Evolutionary conservation across 2,888 invertebrate species (phyloP).

Genomic region (Pachycephus smyrnensis): DNA sequence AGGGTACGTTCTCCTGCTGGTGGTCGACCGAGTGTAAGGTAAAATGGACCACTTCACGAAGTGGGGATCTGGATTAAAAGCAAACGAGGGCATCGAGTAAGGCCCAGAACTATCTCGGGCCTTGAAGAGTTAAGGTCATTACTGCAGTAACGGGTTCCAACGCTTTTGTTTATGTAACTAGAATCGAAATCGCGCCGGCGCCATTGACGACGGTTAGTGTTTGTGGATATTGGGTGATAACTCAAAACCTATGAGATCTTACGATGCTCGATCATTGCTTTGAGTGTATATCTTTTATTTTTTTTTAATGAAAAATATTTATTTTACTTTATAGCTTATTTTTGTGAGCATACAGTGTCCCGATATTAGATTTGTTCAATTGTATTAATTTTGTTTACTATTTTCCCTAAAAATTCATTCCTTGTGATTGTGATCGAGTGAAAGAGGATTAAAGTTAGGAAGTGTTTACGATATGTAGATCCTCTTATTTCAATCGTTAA

Average conservation of each 20-base stretch:
- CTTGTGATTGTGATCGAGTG: neutral
- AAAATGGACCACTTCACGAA: slow-evolving; percentile 64
- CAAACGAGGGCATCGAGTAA: slow-evolving; percentile 66
- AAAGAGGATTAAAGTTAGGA: neutral
- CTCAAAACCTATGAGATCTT: neutral
- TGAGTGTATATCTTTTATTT: slow-evolving; percentile 1
- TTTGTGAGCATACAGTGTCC: slow-evolving; percentile 11
- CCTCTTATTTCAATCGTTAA: neutral
- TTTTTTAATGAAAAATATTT: slow-evolving; percentile 8
- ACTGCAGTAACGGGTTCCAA: slow-evolving; percentile 35
- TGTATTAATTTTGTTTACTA: neutral
- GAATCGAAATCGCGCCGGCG: slow-evolving; percentile 15
- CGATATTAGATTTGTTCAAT: neutral
- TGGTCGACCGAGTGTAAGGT: slow-evolving; percentile 52
- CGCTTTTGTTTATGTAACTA: slow-evolving; percentile 38
- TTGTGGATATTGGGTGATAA: slow-evolving; percentile 11
- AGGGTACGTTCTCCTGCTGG: slow-evolving; percentile 11
- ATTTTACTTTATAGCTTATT: neutral
- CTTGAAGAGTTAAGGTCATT: slow-evolving; percentile 62
- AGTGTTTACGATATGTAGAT: neutral
- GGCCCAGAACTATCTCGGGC: slow-evolving; percentile 65
- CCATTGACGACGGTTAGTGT: slow-evolving; percentile 22
- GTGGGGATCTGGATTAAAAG: slow-evolving; percentile 68
- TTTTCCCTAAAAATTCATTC: neutral
- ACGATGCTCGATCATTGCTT: slow-evolving; percentile 19